Percentiles rank a stretch among this genome's conserved stretches.
These are phyloP conservation scores for Grus americana DNA, from an alignment of 2,113 vertebrate genomes.

Conservation along the genomic window DNA sequence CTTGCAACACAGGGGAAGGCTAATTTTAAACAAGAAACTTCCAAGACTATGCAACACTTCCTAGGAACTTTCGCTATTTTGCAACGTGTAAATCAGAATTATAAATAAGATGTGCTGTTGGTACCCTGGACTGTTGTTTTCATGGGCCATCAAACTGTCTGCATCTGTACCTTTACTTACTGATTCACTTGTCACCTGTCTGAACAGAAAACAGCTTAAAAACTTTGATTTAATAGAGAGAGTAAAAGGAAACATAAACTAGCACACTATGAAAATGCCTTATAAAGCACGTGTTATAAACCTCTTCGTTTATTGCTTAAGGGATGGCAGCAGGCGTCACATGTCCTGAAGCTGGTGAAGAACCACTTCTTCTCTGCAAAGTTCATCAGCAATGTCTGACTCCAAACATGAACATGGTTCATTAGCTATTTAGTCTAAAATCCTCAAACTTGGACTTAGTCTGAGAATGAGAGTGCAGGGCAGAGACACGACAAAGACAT, in stretches of 20 bases:
- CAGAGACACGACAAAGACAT: neutral
- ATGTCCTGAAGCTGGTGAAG: neutral
- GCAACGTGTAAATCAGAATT: neutral
- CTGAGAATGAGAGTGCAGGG: neutral
- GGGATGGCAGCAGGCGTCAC: neutral
- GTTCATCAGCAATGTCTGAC: neutral
- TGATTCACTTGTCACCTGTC: neutral
- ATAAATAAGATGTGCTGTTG: neutral
- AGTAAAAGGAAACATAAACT: slow-evolving; percentile 13
- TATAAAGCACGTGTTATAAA: neutral
- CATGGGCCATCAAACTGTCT: neutral
- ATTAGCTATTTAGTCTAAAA: neutral
- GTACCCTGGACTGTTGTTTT: neutral
- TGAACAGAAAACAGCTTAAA: slow-evolving; percentile 4
- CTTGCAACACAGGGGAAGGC: neutral
- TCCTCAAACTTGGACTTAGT: neutral
- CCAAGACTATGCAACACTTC: neutral
- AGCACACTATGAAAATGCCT: neutral
- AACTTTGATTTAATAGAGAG: neutral
- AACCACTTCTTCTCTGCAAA: neutral
- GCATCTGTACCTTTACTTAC: neutral
- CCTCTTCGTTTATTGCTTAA: neutral
- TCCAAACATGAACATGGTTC: neutral
- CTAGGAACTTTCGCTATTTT: neutral
- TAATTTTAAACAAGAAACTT: neutral